Evolutionary conservation across 2,888 invertebrate genomes (phyloP).

Genomic region (Micropterix aruncella): DNA sequence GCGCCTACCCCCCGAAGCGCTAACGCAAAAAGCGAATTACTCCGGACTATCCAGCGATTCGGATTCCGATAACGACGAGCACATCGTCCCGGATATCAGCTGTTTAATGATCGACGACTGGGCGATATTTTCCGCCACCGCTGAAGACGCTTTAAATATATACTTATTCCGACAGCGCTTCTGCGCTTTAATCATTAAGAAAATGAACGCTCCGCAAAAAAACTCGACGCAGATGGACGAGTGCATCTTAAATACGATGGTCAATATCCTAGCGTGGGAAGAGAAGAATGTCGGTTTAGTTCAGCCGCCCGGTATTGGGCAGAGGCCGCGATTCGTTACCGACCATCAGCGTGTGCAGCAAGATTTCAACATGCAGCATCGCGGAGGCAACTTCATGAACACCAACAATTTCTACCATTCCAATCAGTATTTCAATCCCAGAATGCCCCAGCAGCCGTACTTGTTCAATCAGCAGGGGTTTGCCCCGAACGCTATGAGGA

Average conservation of each 20-base stretch:
- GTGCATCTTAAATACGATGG: slow-evolving; percentile 49
- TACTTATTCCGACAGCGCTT: slow-evolving; percentile 59
- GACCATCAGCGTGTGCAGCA: too few species aligned
- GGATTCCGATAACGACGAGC: slow-evolving; percentile 31
- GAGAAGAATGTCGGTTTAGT: slow-evolving; percentile 54
- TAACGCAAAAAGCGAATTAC: slow-evolving; percentile 30
- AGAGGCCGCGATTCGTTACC: slow-evolving; percentile 60
- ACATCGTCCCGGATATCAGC: slow-evolving; percentile 25
- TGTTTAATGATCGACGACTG: slow-evolving; percentile 56
- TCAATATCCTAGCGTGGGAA: slow-evolving; percentile 53
- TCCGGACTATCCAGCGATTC: slow-evolving; percentile 33
- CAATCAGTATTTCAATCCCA: slow-evolving; percentile 14
- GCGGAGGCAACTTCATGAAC: slow-evolving; percentile 15
- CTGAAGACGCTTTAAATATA: slow-evolving; percentile 48
- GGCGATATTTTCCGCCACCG: slow-evolving; percentile 56
- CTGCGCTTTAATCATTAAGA: slow-evolving; percentile 50
- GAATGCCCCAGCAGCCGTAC: neutral
- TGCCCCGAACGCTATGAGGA: slow-evolving; percentile 1
- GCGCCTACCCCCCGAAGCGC: slow-evolving; percentile 35
- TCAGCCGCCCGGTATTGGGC: slow-evolving; percentile 62
- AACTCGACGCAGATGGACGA: slow-evolving; percentile 47
- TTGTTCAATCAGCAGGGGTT: slow-evolving; percentile 16
- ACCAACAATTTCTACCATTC: slow-evolving; percentile 18
- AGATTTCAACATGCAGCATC: slow-evolving; percentile 21
- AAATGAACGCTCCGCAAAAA: slow-evolving; percentile 44